Evolutionary conservation across 2,113 vertebrate genomes (phyloP).

Genomic region (Columba livia): DNA sequence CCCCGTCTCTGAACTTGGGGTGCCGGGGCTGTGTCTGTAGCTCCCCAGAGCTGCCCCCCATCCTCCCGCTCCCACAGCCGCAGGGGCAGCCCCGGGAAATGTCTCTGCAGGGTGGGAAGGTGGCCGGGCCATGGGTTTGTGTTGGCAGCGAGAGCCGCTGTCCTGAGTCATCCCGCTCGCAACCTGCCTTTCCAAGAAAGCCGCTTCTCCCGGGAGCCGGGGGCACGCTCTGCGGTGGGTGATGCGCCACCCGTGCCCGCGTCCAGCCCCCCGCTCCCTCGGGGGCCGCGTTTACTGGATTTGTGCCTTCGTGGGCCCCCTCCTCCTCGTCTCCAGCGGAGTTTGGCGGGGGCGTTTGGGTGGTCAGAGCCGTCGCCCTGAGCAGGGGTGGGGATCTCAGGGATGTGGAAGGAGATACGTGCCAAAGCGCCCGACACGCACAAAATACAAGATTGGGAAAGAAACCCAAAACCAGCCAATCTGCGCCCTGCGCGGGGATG

Average conservation of each 20-base stretch:
- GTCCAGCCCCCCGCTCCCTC: not conserved
- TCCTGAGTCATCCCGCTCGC: not conserved
- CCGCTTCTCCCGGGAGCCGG: constrained; percentile 24
- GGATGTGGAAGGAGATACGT: not conserved
- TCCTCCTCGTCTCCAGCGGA: not conserved
- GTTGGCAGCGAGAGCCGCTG: not conserved
- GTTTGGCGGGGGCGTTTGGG: not conserved
- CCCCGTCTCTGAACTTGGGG: not conserved
- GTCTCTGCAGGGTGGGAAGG: constrained; percentile 7
- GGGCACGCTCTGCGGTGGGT: not conserved
- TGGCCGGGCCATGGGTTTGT: not conserved
- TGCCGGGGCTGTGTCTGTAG: not conserved
- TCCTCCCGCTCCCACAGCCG: accelerated
- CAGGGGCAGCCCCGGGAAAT: not conserved
- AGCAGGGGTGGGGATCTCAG: not conserved
- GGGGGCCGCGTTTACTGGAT: not conserved
- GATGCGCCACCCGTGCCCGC: not conserved
- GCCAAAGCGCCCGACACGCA: not conserved
- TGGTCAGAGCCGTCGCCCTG: not conserved
- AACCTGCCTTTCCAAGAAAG: constrained; percentile 58
- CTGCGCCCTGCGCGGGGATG: not conserved
- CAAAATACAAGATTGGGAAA: not conserved
- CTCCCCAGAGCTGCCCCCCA: not conserved
- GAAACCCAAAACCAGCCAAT: not conserved
- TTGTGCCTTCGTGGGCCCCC: not conserved